phyloP scores from a whole-genome alignment of 2,797 vertebrate species.

The Sebastes oblongus region DNA sequence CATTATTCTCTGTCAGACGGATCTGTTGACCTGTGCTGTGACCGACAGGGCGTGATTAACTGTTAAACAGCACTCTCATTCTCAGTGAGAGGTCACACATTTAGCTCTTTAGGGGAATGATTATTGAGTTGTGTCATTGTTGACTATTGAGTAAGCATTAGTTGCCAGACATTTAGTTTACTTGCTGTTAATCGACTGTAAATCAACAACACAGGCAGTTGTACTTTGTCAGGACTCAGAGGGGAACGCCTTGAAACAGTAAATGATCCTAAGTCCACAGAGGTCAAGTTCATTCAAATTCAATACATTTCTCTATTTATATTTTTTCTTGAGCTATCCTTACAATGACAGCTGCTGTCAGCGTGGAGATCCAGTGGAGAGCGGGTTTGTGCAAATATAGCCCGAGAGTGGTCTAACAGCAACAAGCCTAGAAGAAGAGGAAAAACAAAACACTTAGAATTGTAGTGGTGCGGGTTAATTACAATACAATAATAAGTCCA shows the following conservation, averaged over 20 bases:
- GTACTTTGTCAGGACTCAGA: neutral
- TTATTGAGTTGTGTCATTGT: constrained; percentile 22
- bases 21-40: constrained; percentile 15
- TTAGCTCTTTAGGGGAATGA: constrained; percentile 22
- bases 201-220: neutral
- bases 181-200: constrained; percentile 1
- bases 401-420: too few species aligned
- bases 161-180: constrained; percentile 4
- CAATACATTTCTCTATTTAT: neutral
- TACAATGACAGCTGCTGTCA: neutral
- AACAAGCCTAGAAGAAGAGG: neutral
- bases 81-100: constrained; percentile 11
- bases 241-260: neutral
- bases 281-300: neutral
- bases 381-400: neutral
- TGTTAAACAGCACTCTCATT: constrained; percentile 21
- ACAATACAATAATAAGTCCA: neutral
- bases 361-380: neutral
- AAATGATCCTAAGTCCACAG: neutral
- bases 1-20: constrained; percentile 1
- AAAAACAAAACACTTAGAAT: neutral
- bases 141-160: constrained; percentile 18
- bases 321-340: neutral
- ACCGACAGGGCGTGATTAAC: constrained; percentile 18
- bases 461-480: neutral